Base-by-base conservation (phyloP, 1,140 invertebrate species). In the Homalodisca vitripennis region DNA sequence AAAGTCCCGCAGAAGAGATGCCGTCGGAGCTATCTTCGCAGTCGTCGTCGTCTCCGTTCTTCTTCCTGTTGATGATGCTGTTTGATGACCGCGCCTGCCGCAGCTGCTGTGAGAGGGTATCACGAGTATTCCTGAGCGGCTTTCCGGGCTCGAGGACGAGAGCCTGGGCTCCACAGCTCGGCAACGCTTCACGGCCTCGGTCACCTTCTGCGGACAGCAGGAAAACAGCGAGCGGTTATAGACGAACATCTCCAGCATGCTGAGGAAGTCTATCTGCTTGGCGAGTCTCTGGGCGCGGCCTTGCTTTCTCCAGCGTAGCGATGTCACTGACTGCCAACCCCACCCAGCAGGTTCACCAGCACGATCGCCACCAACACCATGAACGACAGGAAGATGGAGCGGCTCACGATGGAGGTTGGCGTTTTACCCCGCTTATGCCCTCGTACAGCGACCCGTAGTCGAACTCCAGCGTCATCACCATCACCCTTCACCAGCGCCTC, bases 391-490 rank as follows among this genome's bases (percentile, higher is more conserved):
- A 74, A 75, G 20, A 77, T 71, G 3, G 75, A 71, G 71, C 78
- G 75, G 60, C 66, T 75, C 29, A 76, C 66, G 74, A 76, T 68
- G 69, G 72, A 62, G 65, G 47, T 60, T 31, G 66, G 10, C n/a
- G n/a, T 31, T 66, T 26, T 27, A 65, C 31, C 10, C 62, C 72
- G 14, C 68, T 53, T 0, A 65, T 55, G 6, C 68, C 64, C 2
- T 75, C 69, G 73, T 84, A 83, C 27, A 81, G 74, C 29, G 75
- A 75, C 20, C 74, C 74, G 71, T 84, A 86, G 70, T 86, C 82
- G 70, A 83, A 82, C 73, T 86, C 85, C n/a, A 83, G 83, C 72
- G 83, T 84, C 85, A 87, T 86, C 53, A 84, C 84, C 1, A 82
- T 75, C 2, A 83, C n/a, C 84, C 74, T 82, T 84, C 0, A 84